Evolutionary conservation across 2,888 invertebrate genomes (phyloP), one percentile per base, ranked within the genome.

Genomic region (Aleiodes leptofemur): DNA sequence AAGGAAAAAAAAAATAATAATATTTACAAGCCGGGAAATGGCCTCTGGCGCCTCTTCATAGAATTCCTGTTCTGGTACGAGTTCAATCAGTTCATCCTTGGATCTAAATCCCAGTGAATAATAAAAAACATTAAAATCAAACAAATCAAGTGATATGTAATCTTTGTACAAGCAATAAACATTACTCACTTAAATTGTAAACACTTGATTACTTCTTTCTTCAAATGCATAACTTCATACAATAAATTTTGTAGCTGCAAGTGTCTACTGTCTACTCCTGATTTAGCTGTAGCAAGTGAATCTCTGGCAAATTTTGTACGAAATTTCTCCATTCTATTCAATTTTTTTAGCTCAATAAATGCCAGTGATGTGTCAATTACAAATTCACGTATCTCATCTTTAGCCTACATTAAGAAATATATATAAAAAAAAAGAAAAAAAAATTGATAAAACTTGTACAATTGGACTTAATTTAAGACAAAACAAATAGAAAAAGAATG

Each of bases 181-280:
- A 51, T 53, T 57, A 84, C 91, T 87, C 89, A 94, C 94, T 97
- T 98, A 87, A 98, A 98, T 86, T 98, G 96, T 76, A 97, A 92
- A 86, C 98, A 98, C 85, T 97, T 97, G 23, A 95, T 94, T n/a
- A 97, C 97, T 92, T 98, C 98, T 83, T 97, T 96, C 82, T 97
- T 95, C 23, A 98, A 91, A 91, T 98, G 97, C 86, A 96, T 95
- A 8, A 96, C 95, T 91, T 98, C 98, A 88, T 98, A 98, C 5
- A 98, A 90, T 69, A 98, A 91, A 90, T 98, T 98, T 90, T 98
- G 98, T 72, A 98, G 91, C 82, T 96, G 95, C 69, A 98, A 90
- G 86, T 98, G 96, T 82, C 96, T 95, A 72, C 95, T 95, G 86
- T 98, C 98, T 0, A 98, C 97, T 81, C 95, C 94, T 83, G 95